phyloP scores from a whole-genome alignment of 1,140 invertebrate genomes.

The Chymomyza costata region DNA sequence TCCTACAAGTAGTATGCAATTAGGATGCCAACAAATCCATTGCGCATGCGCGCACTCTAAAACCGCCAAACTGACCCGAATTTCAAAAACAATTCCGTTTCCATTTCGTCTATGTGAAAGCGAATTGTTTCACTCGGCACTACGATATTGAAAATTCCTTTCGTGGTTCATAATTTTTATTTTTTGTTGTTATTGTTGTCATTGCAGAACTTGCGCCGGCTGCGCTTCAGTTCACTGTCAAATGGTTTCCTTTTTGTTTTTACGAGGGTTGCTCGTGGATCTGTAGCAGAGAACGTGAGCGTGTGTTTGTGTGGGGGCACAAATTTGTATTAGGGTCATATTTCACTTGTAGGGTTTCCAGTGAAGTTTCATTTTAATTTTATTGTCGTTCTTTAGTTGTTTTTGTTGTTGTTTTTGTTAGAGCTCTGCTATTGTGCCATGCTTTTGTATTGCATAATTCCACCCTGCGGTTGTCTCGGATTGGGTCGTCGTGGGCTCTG shows the following conservation, averaged over 20 bases:
- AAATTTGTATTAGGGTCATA: slow-evolving; percentile 74
- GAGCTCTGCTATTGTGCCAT: slow-evolving; percentile 11
- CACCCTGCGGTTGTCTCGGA: slow-evolving; percentile 39
- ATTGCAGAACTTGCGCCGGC: background rate
- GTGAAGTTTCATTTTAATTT: slow-evolving; percentile 71
- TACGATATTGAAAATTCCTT: too few species aligned
- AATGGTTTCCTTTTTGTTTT: background rate
- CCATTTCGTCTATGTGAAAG: too few species aligned
- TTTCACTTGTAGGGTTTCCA: slow-evolving; percentile 74
- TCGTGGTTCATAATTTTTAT: slow-evolving; percentile 25
- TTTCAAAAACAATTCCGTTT: too few species aligned
- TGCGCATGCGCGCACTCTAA: too few species aligned
- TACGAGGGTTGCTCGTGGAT: slow-evolving; percentile 26
- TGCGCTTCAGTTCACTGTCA: background rate
- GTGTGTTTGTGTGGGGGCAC: slow-evolving; percentile 23
- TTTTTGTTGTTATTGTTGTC: slow-evolving; percentile 14
- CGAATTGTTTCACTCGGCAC: too few species aligned
- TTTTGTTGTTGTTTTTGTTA: slow-evolving; percentile 42
- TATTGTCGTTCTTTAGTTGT: slow-evolving; percentile 45
- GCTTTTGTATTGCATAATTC: slow-evolving; percentile 19
- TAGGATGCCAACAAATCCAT: too few species aligned
- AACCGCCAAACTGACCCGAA: too few species aligned
- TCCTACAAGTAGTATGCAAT: too few species aligned
- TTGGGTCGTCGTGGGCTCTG: slow-evolving; percentile 12
- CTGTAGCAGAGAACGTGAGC: slow-evolving; percentile 6